These are phyloP conservation scores for Plutomurus gul DNA, from an alignment of 1,140 invertebrate species.

Conservation along the genomic window DNA sequence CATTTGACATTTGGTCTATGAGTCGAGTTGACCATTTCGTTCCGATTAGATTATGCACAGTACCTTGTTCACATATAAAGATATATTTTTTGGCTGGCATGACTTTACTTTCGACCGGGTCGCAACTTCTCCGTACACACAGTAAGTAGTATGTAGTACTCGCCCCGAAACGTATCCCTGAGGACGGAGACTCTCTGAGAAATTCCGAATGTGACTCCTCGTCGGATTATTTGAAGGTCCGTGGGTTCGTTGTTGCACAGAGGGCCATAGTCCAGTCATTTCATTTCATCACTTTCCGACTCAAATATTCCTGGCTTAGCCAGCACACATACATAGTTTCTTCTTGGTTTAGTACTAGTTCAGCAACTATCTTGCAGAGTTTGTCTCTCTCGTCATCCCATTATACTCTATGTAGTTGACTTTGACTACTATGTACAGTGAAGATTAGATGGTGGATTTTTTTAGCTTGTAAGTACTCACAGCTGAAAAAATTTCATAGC, in stretches of 20 bases:
- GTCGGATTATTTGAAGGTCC: neutral
- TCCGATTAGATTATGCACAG: constrained; percentile 20
- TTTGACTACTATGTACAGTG: too few relatives aligned
- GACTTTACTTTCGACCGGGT: neutral
- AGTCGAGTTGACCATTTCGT: constrained; percentile 19
- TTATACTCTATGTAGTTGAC: too few relatives aligned
- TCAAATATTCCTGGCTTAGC: neutral
- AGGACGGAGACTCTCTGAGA: constrained; percentile 13
- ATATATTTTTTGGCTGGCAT: neutral
- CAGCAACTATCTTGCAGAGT: neutral
- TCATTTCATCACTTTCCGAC: neutral
- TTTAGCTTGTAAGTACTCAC: neutral
- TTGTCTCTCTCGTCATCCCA: too few relatives aligned
- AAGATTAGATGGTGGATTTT: neutral
- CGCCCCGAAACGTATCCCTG: neutral
- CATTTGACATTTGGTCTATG: constrained; percentile 20
- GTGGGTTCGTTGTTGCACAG: neutral
- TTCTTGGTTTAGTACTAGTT: neutral
- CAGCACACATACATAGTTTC: neutral
- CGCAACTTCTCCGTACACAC: too few relatives aligned
- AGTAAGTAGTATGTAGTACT: neutral
- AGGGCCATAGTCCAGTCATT: neutral
- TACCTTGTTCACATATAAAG: neutral
- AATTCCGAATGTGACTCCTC: constrained; percentile 11
- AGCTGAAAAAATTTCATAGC: neutral